phyloP scores from a whole-genome alignment of 2,113 vertebrate genomes.

The Hippocampus barbouri region DNA sequence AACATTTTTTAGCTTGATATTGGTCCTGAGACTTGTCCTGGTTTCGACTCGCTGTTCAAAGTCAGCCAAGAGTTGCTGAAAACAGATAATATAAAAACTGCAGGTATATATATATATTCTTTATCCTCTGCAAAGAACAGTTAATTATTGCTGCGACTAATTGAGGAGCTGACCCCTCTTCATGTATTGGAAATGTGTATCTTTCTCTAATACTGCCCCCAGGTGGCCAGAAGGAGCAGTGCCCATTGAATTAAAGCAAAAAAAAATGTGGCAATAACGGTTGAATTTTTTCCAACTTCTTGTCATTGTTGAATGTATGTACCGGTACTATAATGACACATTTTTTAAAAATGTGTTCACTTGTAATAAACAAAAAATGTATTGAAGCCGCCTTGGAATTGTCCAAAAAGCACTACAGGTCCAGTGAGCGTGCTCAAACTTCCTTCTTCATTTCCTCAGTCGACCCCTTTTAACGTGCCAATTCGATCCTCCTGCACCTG shows the following conservation, averaged over 20 bases:
- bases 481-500: slow-evolving; percentile 15
- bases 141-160: not conserved
- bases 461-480: slow-evolving; percentile 18
- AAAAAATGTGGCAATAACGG: not conserved
- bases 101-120: not conserved
- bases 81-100: no score
- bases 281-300: no score
- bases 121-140: not conserved
- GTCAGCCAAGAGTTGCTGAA: no score
- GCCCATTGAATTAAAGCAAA: not conserved
- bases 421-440: not conserved
- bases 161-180: not conserved
- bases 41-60: not conserved
- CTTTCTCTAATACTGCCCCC: not conserved
- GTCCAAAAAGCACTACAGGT: not conserved
- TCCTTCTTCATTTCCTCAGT: slow-evolving; percentile 1
- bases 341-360: not conserved
- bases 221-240: not conserved
- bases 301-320: no score
- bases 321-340: not conserved
- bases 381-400: not conserved
- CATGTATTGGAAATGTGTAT: not conserved
- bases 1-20: no score
- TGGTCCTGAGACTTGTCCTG: no score
- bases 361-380: not conserved